Evolutionary conservation across 2,888 invertebrate genomes (phyloP).

Genomic region (Papilio gigon): DNA sequence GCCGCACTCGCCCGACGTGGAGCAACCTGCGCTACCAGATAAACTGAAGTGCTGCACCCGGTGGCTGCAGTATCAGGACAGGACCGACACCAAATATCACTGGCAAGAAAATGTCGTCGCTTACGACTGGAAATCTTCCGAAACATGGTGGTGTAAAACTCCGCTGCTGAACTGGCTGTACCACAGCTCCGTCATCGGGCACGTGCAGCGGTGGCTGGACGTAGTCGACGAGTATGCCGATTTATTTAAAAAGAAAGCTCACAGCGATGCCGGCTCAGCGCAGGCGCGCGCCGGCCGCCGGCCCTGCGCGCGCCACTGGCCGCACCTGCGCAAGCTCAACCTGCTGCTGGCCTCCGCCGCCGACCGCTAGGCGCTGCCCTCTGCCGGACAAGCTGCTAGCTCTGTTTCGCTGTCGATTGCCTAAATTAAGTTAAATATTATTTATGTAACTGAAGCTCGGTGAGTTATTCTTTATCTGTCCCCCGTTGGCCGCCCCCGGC

Average conservation of each 20-base stretch:
- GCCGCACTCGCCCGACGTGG: constrained; percentile 47
- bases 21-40: constrained; percentile 45
- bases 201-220: constrained; percentile 72
- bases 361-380: constrained; percentile 57
- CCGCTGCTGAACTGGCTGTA: constrained; percentile 67
- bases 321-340: constrained; percentile 63
- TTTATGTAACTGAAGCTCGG: constrained; percentile 22
- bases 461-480: constrained; percentile 20
- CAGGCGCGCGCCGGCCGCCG: constrained; percentile 43
- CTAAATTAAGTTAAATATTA: constrained; percentile 32
- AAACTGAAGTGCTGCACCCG: constrained; percentile 60
- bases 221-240: constrained; percentile 60
- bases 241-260: constrained; percentile 43
- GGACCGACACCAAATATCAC: constrained; percentile 45
- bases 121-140: constrained; percentile 57
- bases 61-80: constrained; percentile 58
- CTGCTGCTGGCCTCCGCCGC: constrained; percentile 60
- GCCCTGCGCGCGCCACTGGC: constrained; percentile 57
- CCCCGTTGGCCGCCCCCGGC: too few relatives aligned
- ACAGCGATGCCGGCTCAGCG: constrained; percentile 19
- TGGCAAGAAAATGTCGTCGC: constrained; percentile 54
- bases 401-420: background rate
- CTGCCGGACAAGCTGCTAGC: background rate
- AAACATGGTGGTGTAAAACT: constrained; percentile 64
- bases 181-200: constrained; percentile 65